phyloP scores from a whole-genome alignment of 2,888 invertebrate genomes.

The Diachrysia chrysitis region DNA sequence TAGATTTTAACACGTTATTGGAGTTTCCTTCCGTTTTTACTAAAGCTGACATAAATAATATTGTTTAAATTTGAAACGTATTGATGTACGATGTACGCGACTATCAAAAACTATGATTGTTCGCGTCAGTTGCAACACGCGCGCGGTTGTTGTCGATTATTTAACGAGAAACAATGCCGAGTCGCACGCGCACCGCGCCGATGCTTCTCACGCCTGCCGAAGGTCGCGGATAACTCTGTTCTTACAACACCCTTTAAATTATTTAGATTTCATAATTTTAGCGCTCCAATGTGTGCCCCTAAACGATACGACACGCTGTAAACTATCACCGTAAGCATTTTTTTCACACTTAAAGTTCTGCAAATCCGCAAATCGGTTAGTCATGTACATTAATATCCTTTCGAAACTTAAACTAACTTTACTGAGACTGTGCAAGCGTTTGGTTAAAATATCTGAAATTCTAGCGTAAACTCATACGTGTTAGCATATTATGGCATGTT shows the following conservation, averaged over 20 bases:
- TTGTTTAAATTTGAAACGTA: constrained; percentile 65
- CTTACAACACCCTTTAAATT: constrained; percentile 87
- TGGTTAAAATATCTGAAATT: constrained; percentile 44
- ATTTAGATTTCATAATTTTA: constrained; percentile 85
- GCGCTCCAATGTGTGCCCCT: constrained; percentile 74
- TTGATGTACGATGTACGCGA: constrained; percentile 75
- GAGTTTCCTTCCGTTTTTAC: constrained; percentile 23
- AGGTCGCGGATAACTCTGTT: constrained; percentile 84
- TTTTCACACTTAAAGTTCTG: constrained; percentile 47
- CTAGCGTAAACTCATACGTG: constrained; percentile 47
- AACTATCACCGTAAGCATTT: constrained; percentile 44
- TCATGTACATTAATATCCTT: constrained; percentile 42
- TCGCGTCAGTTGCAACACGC: constrained; percentile 76
- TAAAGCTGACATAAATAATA: constrained; percentile 41
- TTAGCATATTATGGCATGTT: constrained; percentile 38
- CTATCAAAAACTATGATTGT: constrained; percentile 74
- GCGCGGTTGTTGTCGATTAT: constrained; percentile 83
- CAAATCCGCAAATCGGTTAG: constrained; percentile 44
- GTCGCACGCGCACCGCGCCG: constrained; percentile 78
- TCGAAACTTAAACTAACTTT: constrained; percentile 49
- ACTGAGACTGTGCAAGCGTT: constrained; percentile 30
- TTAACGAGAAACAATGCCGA: constrained; percentile 85
- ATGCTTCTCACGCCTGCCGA: constrained; percentile 86
- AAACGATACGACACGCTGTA: constrained; percentile 57
- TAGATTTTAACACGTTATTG: neutral